These are phyloP conservation scores for Myopa testacea DNA, from an alignment of 2,888 invertebrate genomes.

Conservation along the genomic window DNA sequence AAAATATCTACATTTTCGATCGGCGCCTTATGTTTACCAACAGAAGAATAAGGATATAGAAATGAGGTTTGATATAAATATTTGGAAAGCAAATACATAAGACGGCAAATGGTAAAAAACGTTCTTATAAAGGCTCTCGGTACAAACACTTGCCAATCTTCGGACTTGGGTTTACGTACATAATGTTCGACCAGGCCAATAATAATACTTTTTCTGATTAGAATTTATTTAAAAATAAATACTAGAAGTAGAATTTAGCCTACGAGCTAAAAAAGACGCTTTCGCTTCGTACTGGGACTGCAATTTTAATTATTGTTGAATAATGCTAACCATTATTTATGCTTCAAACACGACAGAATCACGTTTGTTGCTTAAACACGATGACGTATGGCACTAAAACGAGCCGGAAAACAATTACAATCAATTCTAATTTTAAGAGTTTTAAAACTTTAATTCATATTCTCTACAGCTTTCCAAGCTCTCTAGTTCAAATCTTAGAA, in stretches of 20 bases:
- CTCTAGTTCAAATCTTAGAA: no score
- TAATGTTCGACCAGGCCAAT: neutral
- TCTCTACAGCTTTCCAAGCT: neutral
- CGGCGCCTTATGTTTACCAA: no score
- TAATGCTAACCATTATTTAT: neutral
- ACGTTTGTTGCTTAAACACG: slow-evolving; percentile 23
- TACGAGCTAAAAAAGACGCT: no score
- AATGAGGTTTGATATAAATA: no score
- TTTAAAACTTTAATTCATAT: neutral
- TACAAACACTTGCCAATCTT: no score
- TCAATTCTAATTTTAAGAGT: neutral
- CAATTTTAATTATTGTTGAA: no score
- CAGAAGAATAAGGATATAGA: no score
- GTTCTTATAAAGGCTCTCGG: no score
- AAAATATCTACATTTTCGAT: neutral
- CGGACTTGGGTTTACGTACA: neutral
- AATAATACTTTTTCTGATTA: neutral
- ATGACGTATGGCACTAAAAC: neutral
- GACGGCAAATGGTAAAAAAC: no score
- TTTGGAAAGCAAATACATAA: no score
- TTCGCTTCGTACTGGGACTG: no score
- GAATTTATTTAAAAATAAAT: neutral
- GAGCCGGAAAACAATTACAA: neutral
- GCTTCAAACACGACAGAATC: slow-evolving; percentile 28
- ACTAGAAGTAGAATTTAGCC: no score